A percentile compares a stretch with the other conserved stretches of the same genome.
Conservation (phyloP, 1,140 invertebrate species). For the Micrasema minimum region DNA sequence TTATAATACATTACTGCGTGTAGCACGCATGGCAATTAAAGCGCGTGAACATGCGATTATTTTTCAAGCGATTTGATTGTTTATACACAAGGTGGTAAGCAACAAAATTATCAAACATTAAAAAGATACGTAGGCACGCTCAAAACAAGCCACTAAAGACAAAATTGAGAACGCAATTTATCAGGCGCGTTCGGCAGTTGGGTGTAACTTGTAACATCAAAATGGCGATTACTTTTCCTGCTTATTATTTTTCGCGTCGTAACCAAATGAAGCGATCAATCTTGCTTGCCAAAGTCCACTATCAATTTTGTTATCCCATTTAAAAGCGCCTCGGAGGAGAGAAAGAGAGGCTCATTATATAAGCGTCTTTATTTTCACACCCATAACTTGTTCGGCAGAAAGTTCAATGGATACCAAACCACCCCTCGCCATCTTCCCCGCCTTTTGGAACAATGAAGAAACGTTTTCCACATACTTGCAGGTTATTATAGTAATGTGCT, state of each 20-base stretch:
- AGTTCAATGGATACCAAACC: slow-evolving; percentile 44
- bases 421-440: too few species aligned
- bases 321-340: slow-evolving; percentile 22
- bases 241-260: slow-evolving; percentile 20
- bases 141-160: slow-evolving; percentile 29
- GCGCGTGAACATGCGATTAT: slow-evolving; percentile 25
- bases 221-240: too few species aligned
- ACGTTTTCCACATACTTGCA: too few species aligned
- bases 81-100: slow-evolving; percentile 2
- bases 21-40: slow-evolving; percentile 47
- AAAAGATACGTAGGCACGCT: too few species aligned
- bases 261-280: slow-evolving; percentile 32
- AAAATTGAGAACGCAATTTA: too few species aligned
- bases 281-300: slow-evolving; percentile 6
- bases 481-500: too few species aligned
- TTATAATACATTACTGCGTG: slow-evolving; percentile 49
- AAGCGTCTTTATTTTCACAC: slow-evolving; percentile 52
- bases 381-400: slow-evolving; percentile 44
- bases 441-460: too few species aligned
- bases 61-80: slow-evolving; percentile 6
- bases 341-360: slow-evolving; percentile 28
- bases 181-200: too few species aligned
- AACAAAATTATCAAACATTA: slow-evolving; percentile 5
- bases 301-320: slow-evolving; percentile 38
- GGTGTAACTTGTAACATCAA: too few species aligned